A percentile compares a stretch with the other conserved stretches of the same genome.
Evolutionary conservation across 2,888 invertebrate genomes (phyloP).

Genomic region (Osmoderma eremita): DNA sequence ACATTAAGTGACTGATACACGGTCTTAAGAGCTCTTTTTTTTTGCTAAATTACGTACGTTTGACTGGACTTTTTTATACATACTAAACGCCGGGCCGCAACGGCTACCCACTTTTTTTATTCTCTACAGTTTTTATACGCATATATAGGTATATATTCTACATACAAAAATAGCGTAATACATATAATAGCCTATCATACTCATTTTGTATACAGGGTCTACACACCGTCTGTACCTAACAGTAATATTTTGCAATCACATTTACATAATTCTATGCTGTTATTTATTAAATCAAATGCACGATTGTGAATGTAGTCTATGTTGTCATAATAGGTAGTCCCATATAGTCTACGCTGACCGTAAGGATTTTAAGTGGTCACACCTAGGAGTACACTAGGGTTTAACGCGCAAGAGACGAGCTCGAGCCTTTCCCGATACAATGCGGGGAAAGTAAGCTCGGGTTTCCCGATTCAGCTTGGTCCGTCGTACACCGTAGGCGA

Average conservation of each 20-base stretch:
- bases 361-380: too few relatives aligned
- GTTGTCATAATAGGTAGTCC: too few relatives aligned
- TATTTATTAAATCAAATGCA: neutral
- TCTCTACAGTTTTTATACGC: constrained; percentile 39
- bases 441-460: too few relatives aligned
- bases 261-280: constrained; percentile 5
- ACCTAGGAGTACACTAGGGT: too few relatives aligned
- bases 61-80: constrained; percentile 36
- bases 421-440: too few relatives aligned
- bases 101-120: constrained; percentile 33
- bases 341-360: too few relatives aligned
- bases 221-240: constrained; percentile 52
- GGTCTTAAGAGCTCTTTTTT: constrained; percentile 1
- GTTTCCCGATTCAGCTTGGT: too few relatives aligned
- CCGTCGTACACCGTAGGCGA: too few relatives aligned
- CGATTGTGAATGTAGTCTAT: too few relatives aligned
- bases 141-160: constrained; percentile 39
- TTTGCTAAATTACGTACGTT: constrained; percentile 25
- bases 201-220: constrained; percentile 52
- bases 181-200: constrained; percentile 33
- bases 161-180: constrained; percentile 27
- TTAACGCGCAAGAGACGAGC: too few relatives aligned
- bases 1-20: neutral
- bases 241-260: constrained; percentile 12
- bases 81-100: constrained; percentile 31